These are phyloP conservation scores for Dromas ardeola DNA, from an alignment of 2,113 vertebrate species.

Conservation along the genomic window DNA sequence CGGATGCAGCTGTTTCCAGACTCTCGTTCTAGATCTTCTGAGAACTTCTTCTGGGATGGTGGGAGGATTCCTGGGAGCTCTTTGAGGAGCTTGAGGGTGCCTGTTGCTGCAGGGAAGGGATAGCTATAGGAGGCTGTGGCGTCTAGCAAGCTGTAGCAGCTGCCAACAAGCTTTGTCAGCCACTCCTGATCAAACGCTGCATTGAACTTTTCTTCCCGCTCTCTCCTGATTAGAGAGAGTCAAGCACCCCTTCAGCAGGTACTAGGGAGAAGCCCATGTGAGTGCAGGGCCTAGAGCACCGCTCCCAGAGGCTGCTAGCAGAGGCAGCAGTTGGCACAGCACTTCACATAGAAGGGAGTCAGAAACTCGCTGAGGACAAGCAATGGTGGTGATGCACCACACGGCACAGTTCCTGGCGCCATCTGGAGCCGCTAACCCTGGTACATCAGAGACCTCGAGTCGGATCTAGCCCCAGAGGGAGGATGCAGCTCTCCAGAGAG, in stretches of 20 bases:
- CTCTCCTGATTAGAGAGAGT: background rate
- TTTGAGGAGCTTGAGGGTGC: background rate
- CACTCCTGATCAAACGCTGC: background rate
- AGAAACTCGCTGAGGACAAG: background rate
- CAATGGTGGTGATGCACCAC: background rate
- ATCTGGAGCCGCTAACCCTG: background rate
- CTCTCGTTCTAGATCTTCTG: background rate
- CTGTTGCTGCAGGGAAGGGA: background rate
- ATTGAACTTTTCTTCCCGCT: background rate
- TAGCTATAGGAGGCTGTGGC: background rate
- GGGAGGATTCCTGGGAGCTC: background rate
- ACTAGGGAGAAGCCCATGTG: background rate
- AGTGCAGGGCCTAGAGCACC: background rate
- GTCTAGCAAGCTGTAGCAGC: background rate
- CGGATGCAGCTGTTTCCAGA: background rate
- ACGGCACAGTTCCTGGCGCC: background rate
- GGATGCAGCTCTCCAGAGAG: background rate
- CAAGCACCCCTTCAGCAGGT: background rate
- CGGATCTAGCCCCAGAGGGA: background rate
- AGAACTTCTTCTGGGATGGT: background rate
- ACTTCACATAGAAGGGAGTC: background rate
- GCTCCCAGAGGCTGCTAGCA: background rate
- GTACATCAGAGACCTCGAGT: background rate
- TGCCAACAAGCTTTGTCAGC: background rate
- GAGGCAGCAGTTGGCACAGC: background rate